Conservation (phyloP, 1,140 invertebrate genomes). For the Globodera ellingtonae region DNA sequence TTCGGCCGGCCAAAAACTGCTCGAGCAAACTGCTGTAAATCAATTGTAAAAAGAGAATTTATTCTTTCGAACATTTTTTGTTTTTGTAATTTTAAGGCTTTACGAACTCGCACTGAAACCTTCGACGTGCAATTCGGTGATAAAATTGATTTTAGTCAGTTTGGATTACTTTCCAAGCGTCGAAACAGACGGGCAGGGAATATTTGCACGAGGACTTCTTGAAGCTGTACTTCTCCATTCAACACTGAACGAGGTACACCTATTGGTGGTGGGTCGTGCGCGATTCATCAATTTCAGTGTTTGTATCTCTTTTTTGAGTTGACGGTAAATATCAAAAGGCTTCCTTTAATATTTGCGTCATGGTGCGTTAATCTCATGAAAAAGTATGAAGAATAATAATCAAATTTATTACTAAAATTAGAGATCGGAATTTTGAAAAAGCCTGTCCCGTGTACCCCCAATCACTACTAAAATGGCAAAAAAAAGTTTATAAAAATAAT, state of each 20-base stretch:
- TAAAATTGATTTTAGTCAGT: conserved; percentile 18
- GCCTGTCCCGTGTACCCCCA: no score
- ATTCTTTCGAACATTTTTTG: background rate
- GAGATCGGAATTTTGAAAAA: no score
- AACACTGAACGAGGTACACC: background rate
- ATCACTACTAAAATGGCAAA: no score
- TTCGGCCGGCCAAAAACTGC: conserved; percentile 17
- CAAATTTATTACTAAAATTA: no score
- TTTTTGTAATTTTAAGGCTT: background rate
- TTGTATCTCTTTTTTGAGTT: no score
- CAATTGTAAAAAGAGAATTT: background rate
- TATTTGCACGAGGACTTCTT: conserved; percentile 9
- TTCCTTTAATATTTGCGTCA: no score
- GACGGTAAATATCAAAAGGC: no score
- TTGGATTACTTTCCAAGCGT: conserved; percentile 21
- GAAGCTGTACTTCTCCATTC: conserved; percentile 21
- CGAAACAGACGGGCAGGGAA: background rate
- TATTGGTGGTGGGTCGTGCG: no score
- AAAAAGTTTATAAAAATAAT: no score
- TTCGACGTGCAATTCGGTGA: background rate
- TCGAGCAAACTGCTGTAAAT: conserved; percentile 19
- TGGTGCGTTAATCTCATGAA: no score
- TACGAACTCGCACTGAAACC: background rate
- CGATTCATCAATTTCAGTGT: no score
- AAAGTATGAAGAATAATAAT: no score